These are phyloP conservation scores for Chalcis sispes DNA, from an alignment of 2,888 invertebrate species.

Conservation along the genomic window DNA sequence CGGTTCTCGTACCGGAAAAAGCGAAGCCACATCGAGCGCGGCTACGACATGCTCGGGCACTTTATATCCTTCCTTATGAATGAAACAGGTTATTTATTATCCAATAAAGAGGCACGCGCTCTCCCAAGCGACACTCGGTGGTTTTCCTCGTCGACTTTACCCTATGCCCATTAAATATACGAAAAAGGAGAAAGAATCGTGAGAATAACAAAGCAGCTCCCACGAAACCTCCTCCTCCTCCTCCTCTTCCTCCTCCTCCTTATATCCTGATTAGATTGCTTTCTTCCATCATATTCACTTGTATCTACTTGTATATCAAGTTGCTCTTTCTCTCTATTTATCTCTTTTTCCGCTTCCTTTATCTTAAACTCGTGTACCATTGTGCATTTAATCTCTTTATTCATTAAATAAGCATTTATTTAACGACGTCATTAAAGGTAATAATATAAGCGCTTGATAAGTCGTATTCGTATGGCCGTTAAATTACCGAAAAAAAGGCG, in stretches of 20 bases:
- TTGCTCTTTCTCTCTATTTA: neutral
- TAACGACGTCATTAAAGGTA: too few species aligned
- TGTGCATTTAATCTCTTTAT: too few species aligned
- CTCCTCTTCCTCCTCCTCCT: neutral
- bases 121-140: neutral
- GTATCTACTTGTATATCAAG: neutral
- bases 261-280: neutral
- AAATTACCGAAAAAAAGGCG: too few species aligned
- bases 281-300: neutral
- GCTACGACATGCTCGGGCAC: conserved; percentile 60
- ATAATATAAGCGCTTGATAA: too few species aligned
- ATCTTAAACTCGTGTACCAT: neutral
- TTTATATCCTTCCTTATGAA: conserved; percentile 70
- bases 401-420: neutral
- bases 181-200: neutral
- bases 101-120: conserved; percentile 70
- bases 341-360: neutral
- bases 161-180: neutral
- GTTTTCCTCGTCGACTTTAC: neutral
- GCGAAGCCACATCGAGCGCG: conserved; percentile 50
- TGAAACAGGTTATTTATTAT: conserved; percentile 72
- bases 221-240: neutral
- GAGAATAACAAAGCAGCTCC: neutral
- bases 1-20: too few species aligned
- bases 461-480: too few species aligned